A percentile compares a stretch with the other conserved stretches of the same genome.
These are phyloP conservation scores for Microcebus tavaratra DNA, from an alignment of 2,113 vertebrate genomes.

Conservation along the genomic window DNA sequence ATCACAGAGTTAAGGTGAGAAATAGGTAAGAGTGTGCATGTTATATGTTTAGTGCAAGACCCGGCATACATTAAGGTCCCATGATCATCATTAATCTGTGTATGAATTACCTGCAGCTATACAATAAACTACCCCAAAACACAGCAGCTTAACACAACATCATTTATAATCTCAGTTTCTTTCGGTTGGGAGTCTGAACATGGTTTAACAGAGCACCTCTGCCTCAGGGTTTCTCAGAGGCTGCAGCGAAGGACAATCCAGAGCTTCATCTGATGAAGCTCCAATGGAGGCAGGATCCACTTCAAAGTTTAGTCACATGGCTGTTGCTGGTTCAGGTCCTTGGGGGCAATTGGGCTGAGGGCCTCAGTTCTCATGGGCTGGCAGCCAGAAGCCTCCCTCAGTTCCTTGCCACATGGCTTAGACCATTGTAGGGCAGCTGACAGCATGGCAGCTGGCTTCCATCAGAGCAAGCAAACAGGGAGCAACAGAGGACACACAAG, in stretches of 20 bases:
- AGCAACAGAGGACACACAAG: background rate
- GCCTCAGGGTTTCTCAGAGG: background rate
- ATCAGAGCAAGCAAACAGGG: background rate
- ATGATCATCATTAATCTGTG: background rate
- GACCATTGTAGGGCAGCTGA: background rate
- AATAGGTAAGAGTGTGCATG: background rate
- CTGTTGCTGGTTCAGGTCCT: background rate
- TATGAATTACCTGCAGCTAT: background rate
- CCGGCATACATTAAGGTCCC: background rate
- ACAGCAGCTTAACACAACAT: background rate
- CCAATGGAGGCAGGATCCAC: background rate
- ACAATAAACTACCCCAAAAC: conserved; percentile 13
- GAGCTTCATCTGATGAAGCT: background rate
- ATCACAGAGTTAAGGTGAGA: background rate
- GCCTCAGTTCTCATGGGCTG: background rate
- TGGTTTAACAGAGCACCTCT: background rate
- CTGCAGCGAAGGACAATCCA: background rate
- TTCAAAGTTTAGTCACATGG: background rate
- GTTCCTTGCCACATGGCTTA: background rate
- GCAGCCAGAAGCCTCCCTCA: background rate
- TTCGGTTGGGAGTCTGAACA: background rate
- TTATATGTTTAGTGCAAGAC: background rate
- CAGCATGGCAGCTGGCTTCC: background rate
- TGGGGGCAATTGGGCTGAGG: background rate
- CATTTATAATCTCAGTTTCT: background rate